phyloP scores from a whole-genome alignment of 2,113 vertebrate species.

The Dipodomys ordii region DNA sequence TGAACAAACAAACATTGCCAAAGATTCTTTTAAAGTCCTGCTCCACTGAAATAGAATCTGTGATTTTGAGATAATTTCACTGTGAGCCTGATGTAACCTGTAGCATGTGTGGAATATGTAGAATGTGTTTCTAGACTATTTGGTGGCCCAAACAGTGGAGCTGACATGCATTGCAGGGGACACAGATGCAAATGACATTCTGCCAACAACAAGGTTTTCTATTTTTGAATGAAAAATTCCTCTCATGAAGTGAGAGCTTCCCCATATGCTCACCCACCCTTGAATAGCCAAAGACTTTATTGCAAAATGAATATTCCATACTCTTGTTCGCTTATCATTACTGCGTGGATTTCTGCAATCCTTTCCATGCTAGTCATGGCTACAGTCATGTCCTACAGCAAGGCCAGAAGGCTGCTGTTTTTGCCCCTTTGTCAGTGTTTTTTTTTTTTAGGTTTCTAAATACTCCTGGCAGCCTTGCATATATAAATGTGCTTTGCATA shows the following conservation, averaged over 20 bases:
- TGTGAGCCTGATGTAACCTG: neutral
- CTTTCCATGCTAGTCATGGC: conserved; percentile 40
- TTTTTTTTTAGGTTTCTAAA: conserved; percentile 34
- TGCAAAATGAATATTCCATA: conserved; percentile 58
- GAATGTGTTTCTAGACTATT: conserved; percentile 40
- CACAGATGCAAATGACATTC: conserved; percentile 64
- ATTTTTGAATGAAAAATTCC: conserved; percentile 71
- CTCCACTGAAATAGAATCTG: conserved; percentile 40
- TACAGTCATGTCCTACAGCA: conserved; percentile 43
- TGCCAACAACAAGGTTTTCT: conserved; percentile 63
- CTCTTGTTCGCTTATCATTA: conserved; percentile 59
- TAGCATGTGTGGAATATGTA: neutral
- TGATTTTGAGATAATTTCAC: neutral
- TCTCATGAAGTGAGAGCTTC: conserved; percentile 64
- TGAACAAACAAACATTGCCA: neutral
- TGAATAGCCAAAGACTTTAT: conserved; percentile 71
- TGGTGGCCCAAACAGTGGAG: conserved; percentile 5
- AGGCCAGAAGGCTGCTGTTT: conserved; percentile 44
- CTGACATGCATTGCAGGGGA: conserved; percentile 47
- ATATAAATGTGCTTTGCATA: conserved; percentile 49
- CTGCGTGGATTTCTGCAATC: conserved; percentile 61
- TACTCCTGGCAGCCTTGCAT: conserved; percentile 21
- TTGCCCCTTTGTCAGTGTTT: conserved; percentile 12
- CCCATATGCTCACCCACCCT: conserved; percentile 53
- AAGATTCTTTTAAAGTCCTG: conserved; percentile 17